phyloP scores from a whole-genome alignment of 2,888 invertebrate genomes.

The Ashinkailepas kermadecensis region DNA sequence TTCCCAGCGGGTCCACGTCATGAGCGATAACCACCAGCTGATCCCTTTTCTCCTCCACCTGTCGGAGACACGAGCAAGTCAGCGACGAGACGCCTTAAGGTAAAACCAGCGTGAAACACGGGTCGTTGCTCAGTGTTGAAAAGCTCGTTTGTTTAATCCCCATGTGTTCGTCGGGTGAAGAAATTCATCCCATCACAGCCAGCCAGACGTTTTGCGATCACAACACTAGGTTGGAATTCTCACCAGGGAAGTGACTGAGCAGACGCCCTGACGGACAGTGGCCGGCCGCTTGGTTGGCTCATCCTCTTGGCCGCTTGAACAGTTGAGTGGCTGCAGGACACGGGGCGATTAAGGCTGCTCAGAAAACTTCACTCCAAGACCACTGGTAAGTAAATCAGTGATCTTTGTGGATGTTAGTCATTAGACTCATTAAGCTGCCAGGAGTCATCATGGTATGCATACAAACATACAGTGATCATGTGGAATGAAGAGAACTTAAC shows the following conservation, averaged over 20 bases:
- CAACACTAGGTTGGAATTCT: neutral
- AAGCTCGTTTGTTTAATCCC: conserved; percentile 9
- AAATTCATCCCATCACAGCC: conserved; percentile 19
- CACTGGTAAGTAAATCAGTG: neutral
- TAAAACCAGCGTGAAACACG: too few species aligned
- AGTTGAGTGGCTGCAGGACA: conserved; percentile 71
- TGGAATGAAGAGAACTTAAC: neutral
- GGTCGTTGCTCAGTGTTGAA: neutral
- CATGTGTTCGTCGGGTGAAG: conserved; percentile 15
- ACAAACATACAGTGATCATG: too few species aligned
- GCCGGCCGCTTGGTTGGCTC: conserved; percentile 85
- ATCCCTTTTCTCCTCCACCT: conserved; percentile 93
- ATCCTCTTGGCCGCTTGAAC: conserved; percentile 95
- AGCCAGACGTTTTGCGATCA: too few species aligned
- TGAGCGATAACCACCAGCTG: conserved; percentile 96
- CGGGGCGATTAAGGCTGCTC: too few species aligned
- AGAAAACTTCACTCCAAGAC: too few species aligned
- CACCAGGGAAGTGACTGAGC: conserved; percentile 82
- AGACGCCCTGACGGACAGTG: conserved; percentile 77
- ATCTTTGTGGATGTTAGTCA: conserved; percentile 20
- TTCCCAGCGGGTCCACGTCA: conserved; percentile 98
- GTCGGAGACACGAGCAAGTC: neutral
- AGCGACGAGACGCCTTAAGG: neutral
- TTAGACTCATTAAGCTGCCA: neutral
- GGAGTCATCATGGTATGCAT: too few species aligned